These are phyloP conservation scores for Apostichopus leukothele DNA, from an alignment of 53 echinoderm and acorn worm species.

Conservation along the genomic window DNA sequence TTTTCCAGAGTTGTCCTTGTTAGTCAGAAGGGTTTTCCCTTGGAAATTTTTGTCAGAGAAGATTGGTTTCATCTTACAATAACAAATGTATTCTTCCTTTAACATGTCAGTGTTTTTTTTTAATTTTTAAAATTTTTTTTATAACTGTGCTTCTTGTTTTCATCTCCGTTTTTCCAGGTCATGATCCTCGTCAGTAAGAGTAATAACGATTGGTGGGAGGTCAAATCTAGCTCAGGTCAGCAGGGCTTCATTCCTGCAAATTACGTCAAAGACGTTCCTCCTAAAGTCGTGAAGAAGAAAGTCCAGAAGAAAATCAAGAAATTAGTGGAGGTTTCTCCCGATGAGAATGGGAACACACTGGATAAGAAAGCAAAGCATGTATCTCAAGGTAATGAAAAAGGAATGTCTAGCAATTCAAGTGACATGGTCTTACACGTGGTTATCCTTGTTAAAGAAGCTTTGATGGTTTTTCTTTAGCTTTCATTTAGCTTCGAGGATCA, in stretches of 20 bases:
- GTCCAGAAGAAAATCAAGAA: constrained; percentile 84
- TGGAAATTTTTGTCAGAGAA: no score
- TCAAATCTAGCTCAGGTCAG: constrained; percentile 63
- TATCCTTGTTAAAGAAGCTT: background rate
- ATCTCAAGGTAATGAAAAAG: background rate
- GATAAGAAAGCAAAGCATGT: constrained; percentile 59
- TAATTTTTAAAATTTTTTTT: no score
- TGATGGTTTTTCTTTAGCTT: background rate
- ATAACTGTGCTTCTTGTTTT: background rate
- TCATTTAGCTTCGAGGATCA: no score
- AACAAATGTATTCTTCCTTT: background rate
- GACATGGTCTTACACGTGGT: background rate
- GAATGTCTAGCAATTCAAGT: background rate
- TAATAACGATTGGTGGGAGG: constrained; percentile 92
- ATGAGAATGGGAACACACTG: constrained; percentile 66
- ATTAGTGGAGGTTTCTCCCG: constrained; percentile 58
- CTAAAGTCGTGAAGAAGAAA: constrained; percentile 85
- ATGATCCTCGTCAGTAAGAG: constrained; percentile 86
- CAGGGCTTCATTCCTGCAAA: constrained; percentile 91
- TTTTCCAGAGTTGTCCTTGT: no score
- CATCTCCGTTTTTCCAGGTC: constrained; percentile 41
- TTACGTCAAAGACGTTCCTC: constrained; percentile 83
- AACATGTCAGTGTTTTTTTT: background rate
- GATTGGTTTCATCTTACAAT: no score
- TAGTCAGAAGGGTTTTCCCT: no score